Evolutionary conservation across 2,888 invertebrate species (phyloP), one percentile per base, ranked within the genome.

Genomic region (Gerosis bhagava): DNA sequence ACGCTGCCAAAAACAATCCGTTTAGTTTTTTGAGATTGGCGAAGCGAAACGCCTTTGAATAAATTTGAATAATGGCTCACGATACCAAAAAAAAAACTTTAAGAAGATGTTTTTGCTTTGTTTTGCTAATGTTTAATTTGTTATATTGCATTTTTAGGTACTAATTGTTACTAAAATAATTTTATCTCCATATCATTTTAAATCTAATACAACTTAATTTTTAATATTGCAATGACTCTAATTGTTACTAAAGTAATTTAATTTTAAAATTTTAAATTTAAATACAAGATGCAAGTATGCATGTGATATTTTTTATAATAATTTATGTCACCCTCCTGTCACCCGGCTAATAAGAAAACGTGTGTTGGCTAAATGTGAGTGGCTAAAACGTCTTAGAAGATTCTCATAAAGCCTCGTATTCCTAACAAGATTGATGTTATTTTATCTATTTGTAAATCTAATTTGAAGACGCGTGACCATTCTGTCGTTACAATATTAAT

Each of bases 31-130:
- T n/a, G 16, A 8, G 12, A 44, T 26, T 28, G n/a, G 44, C 56
- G 56, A 57, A 54, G 53, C 61, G 64, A 64, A 61, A 58, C 58
- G 49, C 49, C 50, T 54, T 62, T 64, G 71, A 71, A 73, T 70
- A 69, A 65, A 72, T 73, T 73, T 70, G 66, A 72, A 71, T 73
- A 71, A 62, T 59, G n/a, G n/a, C 12, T 19, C 22, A 19, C 8
- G 11, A 36, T 3, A 26, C 19, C 21, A 21, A 22, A 22, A 29
- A 13, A 41, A 41, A 70, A 42, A 51, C 43, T 15, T 41, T 47
- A 41, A 17, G 15, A 34, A 21, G 25, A 21, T 24, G 66, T 67
- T 12, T 28, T 28, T 8, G 24, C 24, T n/a, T 6, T 5, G 4
- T 19, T 19, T 19, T 19, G 19, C n/a, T n/a, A n/a, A n/a, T 19